Evolutionary conservation across 2,888 invertebrate genomes (phyloP), one percentile per base, ranked within the genome.

Genomic region (Scaptomyza reducta): DNA sequence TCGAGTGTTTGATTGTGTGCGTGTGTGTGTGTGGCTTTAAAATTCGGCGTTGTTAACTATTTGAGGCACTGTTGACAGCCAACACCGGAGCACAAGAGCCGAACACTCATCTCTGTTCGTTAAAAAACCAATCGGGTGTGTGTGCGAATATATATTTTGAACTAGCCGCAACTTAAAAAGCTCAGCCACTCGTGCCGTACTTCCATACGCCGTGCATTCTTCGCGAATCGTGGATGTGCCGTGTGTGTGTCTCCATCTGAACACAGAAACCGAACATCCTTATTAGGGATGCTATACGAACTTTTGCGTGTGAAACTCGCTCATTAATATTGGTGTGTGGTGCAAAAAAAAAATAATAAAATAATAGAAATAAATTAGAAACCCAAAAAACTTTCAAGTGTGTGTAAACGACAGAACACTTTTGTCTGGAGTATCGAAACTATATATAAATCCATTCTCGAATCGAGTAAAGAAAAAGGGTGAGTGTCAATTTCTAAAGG

Each of bases 1-100:
- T 4, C 11, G n/a, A n/a, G n/a, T n/a, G 35, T n/a, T 5, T 38
- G 13, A 3, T 25, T 14, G 60, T 64, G 61, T 55, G 31, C 14
- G 11, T 38, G 60, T 63, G 61, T 55, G 31, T 33, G 33, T 56
- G 25, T 45, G 69, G 68, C 69, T 60, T 71, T 63, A 68, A 69
- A 66, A 53, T 64, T 59, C 50, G 88, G 82, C 86, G 89, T 82
- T 83, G 76, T 71, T 80, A 76, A 66, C 79, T 81, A 85, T 78
- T 76, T 79, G 84, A 77, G 79, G 79, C 90, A 89, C 88, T 90
- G 90, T 90, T 83, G 79, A 86, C 80, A 73, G 50, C 35, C 77
- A 81, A 78, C 74, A 87, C 46, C 55, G 46, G 46, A 69, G 71
- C 66, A 67, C 42, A 54, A 56, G 53, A 75, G 65, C 72, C 70